A percentile compares a stretch with the other conserved stretches of the same genome.
Conservation (phyloP, 2,797 vertebrate genomes). For the Tapera naevia region DNA sequence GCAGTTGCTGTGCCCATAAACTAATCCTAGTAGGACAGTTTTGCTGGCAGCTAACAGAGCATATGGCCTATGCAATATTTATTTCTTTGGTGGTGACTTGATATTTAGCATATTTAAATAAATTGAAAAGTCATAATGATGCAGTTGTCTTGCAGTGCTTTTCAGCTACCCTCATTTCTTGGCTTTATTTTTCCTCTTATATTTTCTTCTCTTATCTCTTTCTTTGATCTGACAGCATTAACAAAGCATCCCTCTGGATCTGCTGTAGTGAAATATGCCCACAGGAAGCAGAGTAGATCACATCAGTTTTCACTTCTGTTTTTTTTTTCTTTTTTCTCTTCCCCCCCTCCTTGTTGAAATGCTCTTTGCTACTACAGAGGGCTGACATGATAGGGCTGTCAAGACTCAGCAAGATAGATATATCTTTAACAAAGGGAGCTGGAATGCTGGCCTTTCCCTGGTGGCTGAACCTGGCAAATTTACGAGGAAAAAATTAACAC, state of each 20-base stretch:
- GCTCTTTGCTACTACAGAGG: slow-evolving; percentile 67
- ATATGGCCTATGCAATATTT: slow-evolving; percentile 76
- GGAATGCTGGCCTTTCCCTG: slow-evolving; percentile 42
- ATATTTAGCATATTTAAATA: slow-evolving; percentile 62
- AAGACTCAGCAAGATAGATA: slow-evolving; percentile 69
- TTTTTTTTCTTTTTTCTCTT: background rate
- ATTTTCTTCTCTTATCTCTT: slow-evolving; percentile 68
- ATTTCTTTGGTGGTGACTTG: slow-evolving; percentile 69
- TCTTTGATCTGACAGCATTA: slow-evolving; percentile 73
- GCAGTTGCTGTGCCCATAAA: slow-evolving; percentile 20
- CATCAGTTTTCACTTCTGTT: slow-evolving; percentile 69
- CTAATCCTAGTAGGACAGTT: slow-evolving; percentile 66
- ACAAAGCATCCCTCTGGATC: slow-evolving; percentile 69
- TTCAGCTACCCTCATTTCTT: slow-evolving; percentile 50
- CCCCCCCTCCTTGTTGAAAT: slow-evolving; percentile 55
- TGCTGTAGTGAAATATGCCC: slow-evolving; percentile 66
- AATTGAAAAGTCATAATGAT: slow-evolving; percentile 53
- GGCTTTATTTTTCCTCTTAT: slow-evolving; percentile 46
- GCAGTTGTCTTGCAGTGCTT: slow-evolving; percentile 12
- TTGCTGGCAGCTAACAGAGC: slow-evolving; percentile 71
- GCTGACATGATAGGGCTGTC: slow-evolving; percentile 74
- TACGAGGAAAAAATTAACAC: slow-evolving; percentile 60
- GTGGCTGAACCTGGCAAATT: slow-evolving; percentile 48
- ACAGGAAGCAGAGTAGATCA: slow-evolving; percentile 69
- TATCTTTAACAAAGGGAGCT: slow-evolving; percentile 70